Percentiles rank a stretch among this genome's conserved stretches.
phyloP scores from a whole-genome alignment of 2,888 invertebrate species.

The Galerucella nymphaeae region DNA sequence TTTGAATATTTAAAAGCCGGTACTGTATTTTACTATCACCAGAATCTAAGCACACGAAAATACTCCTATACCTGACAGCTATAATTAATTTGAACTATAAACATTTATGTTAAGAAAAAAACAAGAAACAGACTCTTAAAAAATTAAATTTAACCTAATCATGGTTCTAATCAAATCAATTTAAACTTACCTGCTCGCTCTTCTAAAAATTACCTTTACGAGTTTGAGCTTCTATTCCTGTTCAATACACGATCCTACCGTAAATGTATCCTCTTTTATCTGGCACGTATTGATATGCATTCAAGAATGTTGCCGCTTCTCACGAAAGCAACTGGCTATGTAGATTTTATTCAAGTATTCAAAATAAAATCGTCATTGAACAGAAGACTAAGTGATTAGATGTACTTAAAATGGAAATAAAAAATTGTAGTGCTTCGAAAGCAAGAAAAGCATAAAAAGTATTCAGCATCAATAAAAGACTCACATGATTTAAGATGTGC shows the following conservation, averaged over 20 bases:
- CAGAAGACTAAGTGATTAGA: neutral
- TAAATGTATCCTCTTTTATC: neutral
- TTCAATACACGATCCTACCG: neutral
- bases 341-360: neutral
- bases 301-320: neutral
- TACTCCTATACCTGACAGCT: neutral
- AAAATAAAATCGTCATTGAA: neutral
- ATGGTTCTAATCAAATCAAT: conserved; percentile 5
- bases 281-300: neutral
- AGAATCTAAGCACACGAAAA: neutral
- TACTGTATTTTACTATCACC: neutral
- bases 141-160: neutral
- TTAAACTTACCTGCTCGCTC: conserved; percentile 1
- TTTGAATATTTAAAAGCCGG: neutral
- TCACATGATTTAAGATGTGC: no score
- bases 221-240: neutral
- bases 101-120: neutral
- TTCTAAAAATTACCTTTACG: neutral
- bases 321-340: neutral
- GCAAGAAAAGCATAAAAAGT: no score
- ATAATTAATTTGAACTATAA: conserved; percentile 7
- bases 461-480: no score
- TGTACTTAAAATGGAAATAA: no score
- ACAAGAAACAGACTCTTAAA: neutral
- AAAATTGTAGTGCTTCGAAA: no score